Base-by-base conservation (phyloP, 2,797 vertebrate genomes). In the Myripristis jacobus region DNA sequence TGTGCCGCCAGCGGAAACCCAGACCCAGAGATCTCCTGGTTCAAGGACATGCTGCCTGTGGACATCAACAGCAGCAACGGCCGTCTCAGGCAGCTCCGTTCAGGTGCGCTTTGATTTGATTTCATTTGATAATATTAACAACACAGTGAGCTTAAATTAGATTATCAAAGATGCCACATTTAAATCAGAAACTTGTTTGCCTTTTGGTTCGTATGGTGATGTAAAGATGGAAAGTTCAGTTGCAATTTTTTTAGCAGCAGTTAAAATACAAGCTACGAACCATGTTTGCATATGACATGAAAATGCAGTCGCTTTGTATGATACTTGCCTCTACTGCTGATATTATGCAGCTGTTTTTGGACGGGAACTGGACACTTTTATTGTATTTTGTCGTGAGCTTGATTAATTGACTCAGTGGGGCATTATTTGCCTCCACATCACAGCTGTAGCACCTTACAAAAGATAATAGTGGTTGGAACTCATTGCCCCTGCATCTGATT, bases 21-120 rank as follows among this genome's bases (percentile, higher is more conserved):
- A 0, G 97, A 99, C 70, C 97, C 97, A 0, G 97, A 99, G 90
- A 99, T 99, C 90, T 93, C 95, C 65, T 99, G 97, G 97, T 98
- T 96, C 88, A 99, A 99, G 90, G 97, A 99, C 88, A 98, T 99
- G 88, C 93, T 99, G 76, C 97, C 97, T 0, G 97, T 99, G 1
- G 97, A 99, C 86, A 97, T 96, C 11, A 93, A 94, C 70, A 94
- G 93, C 53, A 98, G 96, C 94, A 96, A 97, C 0, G 96, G 97
- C 3, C 94, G 97, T 73, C 97, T 99, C 90, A 98, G 98, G 77
- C 97, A 99, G 61, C 96, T 99, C 65, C 97, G 97, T 70, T 98
- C 97, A 95, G 97, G 97, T 99, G 94, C 78, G 15, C 1, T 66
- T 64, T 46, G 31, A 72, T 79, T 66, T 59, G 4, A 64, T 80